Evolutionary conservation across 2,888 invertebrate genomes (phyloP), one percentile per base, ranked within the genome.

Genomic region (Nomada fucata): DNA sequence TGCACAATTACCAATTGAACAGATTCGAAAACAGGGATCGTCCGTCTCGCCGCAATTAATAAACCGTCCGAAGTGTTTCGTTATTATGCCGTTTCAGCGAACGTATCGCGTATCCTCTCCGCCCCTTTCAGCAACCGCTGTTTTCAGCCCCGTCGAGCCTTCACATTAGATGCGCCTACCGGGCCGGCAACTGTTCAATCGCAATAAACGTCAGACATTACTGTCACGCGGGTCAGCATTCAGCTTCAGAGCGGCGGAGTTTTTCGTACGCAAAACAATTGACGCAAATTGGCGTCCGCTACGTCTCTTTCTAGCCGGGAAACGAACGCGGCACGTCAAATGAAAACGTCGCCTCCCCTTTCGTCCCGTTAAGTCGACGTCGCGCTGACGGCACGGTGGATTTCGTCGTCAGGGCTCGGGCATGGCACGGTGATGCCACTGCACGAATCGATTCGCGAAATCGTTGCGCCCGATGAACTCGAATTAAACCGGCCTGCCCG

Each of bases 141-240:
- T 76, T 77, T 59, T 60, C 70, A 60, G 23, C 10, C 70, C 60
- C 23, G 42, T 23, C 29, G 42, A 55, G 52, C 36, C 63, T 68
- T 36, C 59, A 29, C 36, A 59, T 76, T 76, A 79, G 50, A 65
- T 64, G 64, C 79, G 7, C 65, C 76, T 65, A 71, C 53, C 36
- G 60, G 70, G 57, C 52, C 70, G 65, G 71, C 47, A 53, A 70
- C 53, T 50, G 70, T 70, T 65, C 67, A 77, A 73, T 77, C 73
- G 73, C 73, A 65, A 73, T 77, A 73, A 73, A 65, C 77, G 73
- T 13, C 59, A 61, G 73, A 47, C 73, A 67, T 44, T 59, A 29
- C n/a, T 52, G 23, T 59, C 44, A 44, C 60, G 53, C 60, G 44
- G 60, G 65, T 55, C 77, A 73, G 73, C 67, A 65, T 61, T 73